Base-by-base conservation (phyloP, 2,888 invertebrate genomes). In the Lypha dubia region DNA sequence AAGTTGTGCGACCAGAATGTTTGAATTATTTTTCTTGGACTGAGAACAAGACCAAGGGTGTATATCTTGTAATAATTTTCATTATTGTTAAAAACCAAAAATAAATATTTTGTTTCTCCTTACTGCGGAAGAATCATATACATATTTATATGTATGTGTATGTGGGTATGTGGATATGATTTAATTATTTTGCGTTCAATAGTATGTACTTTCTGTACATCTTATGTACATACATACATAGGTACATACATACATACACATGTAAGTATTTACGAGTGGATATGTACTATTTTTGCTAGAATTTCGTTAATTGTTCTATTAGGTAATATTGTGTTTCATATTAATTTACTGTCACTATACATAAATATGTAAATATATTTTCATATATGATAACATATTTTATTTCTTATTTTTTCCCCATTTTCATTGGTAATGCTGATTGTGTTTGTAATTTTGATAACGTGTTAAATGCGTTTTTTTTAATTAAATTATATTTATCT, bases 381-480 rank as follows among this genome's bases (percentile, higher is more conserved):
- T 9, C 7, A 35, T 35, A 35, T 8, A 32, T 32, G 8, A 4
- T 6, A 8, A 8, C 32, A 38, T 38, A 38, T n/a, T n/a, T 28
- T 28, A 28, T 28, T 28, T 28, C 28, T 28, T 28, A 28, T 28
- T 28, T 28, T 28, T 5, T 5, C 28, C 28, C 28, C 28, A 2
- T 4, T 28, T 28, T 28, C 5, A 28, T 28, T 4, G 5, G 28
- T 28, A 28, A 28, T 28, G 28, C 5, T 28, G 28, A 4, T 5
- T 28, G 28, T 28, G 3, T 13, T 44, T 44, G 44, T n/a, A 44
- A 32, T 58, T 79, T 79, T 68, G 77, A 74, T 79, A 83, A 74
- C 83, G 77, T 79, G 73, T 68, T 77, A 73, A 77, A 77, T 73
- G 77, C 77, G 73, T 62, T 77, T 83, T 68, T 83, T 68, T 32